Percentiles rank a stretch among this genome's conserved stretches.
phyloP scores from a whole-genome alignment of 2,797 vertebrate genomes.

The Dendrocincla tyrannina region DNA sequence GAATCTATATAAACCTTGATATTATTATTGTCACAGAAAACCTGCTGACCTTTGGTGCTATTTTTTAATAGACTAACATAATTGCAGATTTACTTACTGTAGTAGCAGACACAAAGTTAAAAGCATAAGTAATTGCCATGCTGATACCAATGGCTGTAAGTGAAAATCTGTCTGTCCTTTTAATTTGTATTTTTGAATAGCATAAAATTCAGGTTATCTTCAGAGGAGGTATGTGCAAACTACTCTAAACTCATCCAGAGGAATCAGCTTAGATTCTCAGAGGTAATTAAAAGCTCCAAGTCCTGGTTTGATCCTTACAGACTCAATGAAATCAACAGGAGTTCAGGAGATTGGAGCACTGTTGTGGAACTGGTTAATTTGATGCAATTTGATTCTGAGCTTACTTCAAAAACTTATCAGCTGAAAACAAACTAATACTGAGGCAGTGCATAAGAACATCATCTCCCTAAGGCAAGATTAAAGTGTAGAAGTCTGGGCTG shows the following conservation, averaged over 20 bases:
- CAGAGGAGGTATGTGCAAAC: neutral
- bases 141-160: neutral
- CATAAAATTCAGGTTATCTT: neutral
- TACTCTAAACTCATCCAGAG: neutral
- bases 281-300: neutral
- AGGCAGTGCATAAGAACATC: neutral
- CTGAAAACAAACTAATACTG: neutral
- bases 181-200: neutral
- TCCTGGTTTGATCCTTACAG: neutral
- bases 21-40: neutral
- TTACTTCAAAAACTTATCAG: constrained; percentile 20
- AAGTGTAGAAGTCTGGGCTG: neutral
- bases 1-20: neutral
- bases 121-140: neutral
- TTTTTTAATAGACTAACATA: neutral
- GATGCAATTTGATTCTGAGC: constrained; percentile 1
- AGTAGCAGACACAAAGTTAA: neutral
- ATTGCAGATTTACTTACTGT: neutral
- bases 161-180: neutral
- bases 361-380: constrained; percentile 29
- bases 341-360: neutral
- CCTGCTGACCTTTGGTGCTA: neutral
- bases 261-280: neutral
- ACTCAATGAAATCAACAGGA: neutral
- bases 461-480: neutral